These are phyloP conservation scores for Psammodynastes pulverulentus DNA, from an alignment of 2,113 vertebrate genomes.

Conservation along the genomic window DNA sequence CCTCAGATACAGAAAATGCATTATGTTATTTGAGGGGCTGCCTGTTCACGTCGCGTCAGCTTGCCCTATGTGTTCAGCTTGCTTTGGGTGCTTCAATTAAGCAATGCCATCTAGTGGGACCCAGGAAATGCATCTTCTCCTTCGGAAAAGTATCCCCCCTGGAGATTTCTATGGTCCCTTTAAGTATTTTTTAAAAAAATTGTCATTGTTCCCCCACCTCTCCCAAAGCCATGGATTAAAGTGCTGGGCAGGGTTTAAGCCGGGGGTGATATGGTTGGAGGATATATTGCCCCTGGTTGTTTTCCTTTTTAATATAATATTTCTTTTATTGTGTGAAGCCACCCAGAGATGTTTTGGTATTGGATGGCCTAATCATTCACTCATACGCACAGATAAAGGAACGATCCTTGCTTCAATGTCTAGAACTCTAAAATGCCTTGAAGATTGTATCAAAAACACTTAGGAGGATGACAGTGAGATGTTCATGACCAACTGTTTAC, in stretches of 20 bases:
- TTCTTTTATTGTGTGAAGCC: background rate
- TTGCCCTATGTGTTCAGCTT: background rate
- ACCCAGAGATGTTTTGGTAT: background rate
- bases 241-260: background rate
- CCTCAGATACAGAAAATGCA: constrained; percentile 58
- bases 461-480: constrained; percentile 63
- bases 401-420: constrained; percentile 66
- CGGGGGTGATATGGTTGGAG: background rate
- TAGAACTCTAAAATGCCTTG: constrained; percentile 64
- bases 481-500: constrained; percentile 63
- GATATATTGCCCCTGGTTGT: background rate
- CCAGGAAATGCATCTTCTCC: background rate
- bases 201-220: background rate
- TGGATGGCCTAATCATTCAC: background rate
- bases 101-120: background rate
- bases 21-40: constrained; percentile 44
- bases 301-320: background rate
- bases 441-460: constrained; percentile 60
- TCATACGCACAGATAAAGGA: constrained; percentile 63
- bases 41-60: background rate
- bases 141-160: background rate
- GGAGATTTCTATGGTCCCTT: background rate
- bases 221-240: background rate
- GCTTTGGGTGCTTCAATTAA: background rate
- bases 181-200: background rate